phyloP scores from a whole-genome alignment of 2,797 vertebrate genomes.

The Buphagus erythrorhynchus region DNA sequence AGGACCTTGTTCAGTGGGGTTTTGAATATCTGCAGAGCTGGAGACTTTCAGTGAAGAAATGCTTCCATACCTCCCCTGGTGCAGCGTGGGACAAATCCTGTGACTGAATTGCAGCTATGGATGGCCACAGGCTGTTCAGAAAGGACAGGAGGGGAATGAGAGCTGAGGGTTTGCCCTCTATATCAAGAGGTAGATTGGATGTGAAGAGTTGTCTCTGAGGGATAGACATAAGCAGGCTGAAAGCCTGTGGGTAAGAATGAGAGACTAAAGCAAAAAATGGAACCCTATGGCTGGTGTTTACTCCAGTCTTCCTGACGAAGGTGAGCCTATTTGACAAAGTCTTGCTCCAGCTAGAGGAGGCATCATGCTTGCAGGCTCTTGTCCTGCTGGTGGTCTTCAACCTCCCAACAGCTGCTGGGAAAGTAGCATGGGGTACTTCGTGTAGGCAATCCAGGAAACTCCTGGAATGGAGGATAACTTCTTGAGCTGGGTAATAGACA shows the following conservation, averaged over 20 bases:
- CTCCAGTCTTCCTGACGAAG: not conserved
- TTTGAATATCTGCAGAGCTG: not conserved
- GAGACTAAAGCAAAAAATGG: not conserved
- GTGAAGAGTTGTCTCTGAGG: not conserved
- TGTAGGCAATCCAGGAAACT: not conserved
- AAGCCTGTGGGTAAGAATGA: not conserved
- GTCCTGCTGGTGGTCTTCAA: not conserved
- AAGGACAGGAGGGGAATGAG: not conserved
- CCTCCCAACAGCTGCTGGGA: not conserved
- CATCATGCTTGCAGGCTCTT: fast-evolving
- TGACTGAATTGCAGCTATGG: not conserved
- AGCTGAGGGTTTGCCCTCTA: not conserved
- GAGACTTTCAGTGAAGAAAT: not conserved
- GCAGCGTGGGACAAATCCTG: not conserved
- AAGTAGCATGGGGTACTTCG: not conserved
- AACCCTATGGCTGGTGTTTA: not conserved
- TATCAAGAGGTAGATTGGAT: not conserved
- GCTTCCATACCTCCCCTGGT: not conserved
- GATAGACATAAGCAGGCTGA: not conserved
- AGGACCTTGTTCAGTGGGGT: not conserved
- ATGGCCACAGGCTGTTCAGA: not conserved
- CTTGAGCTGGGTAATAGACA: not conserved
- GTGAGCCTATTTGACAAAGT: not conserved
- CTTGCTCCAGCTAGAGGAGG: not conserved
- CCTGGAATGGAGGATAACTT: not conserved